Evolutionary conservation across 30 jellyfish, hydroid and myxozoan species (phyloP).

Genomic region (Turritopsis dohrnii): DNA sequence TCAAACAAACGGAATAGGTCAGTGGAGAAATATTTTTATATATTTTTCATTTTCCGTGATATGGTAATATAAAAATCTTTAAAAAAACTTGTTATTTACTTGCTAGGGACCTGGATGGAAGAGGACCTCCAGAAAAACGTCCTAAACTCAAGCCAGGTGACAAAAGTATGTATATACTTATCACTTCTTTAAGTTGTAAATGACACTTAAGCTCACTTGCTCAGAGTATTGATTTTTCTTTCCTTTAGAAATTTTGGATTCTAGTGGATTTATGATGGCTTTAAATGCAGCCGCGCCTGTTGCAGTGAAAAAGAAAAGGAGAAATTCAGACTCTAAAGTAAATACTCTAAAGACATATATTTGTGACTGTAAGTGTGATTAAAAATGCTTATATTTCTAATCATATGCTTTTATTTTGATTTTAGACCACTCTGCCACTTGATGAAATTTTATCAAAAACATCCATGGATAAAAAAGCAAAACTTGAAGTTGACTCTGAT

Average conservation of each 20-base stretch:
- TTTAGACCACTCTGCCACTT: constrained; percentile 75
- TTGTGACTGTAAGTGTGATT: not conserved
- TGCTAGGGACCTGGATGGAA: constrained; percentile 12
- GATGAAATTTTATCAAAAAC: constrained; percentile 69
- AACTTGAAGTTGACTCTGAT: constrained; percentile 30
- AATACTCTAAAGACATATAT: not conserved
- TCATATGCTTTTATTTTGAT: not conserved
- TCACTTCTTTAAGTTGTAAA: too few relatives aligned
- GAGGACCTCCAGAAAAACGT: constrained; percentile 40
- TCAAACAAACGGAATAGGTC: not conserved
- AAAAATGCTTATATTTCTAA: not conserved
- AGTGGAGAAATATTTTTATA: not conserved
- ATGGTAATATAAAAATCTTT: not conserved
- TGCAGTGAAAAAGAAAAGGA: constrained; percentile 60
- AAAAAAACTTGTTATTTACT: not conserved
- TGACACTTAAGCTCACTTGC: too few relatives aligned
- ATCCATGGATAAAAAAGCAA: constrained; percentile 13
- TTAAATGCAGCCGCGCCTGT: constrained; percentile 66
- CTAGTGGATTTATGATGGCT: constrained; percentile 89
- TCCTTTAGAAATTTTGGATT: constrained; percentile 53
- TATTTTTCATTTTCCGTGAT: not conserved
- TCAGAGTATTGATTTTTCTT: too few relatives aligned
- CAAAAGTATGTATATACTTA: not conserved
- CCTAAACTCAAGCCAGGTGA: constrained; percentile 16
- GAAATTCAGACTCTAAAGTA: constrained; percentile 29